Conservation (phyloP, 2,113 vertebrate genomes). For the Upupa epops region DNA sequence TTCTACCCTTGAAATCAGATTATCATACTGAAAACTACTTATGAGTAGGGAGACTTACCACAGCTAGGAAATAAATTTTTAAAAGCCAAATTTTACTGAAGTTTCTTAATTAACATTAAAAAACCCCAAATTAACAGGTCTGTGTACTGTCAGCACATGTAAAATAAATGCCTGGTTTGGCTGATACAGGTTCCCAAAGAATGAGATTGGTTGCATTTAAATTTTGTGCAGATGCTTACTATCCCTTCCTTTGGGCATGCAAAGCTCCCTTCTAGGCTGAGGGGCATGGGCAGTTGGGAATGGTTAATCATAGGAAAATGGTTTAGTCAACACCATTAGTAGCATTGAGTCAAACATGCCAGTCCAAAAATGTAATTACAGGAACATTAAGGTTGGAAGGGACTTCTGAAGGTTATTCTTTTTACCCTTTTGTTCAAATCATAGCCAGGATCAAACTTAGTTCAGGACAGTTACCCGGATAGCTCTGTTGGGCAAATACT, state of each 20-base stretch:
- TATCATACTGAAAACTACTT: background rate
- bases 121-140: background rate
- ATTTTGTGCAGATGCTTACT: background rate
- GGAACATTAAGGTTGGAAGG: background rate
- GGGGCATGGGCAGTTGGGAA: background rate
- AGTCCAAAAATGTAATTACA: background rate
- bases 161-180: background rate
- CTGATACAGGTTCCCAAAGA: background rate
- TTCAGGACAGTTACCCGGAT: background rate
- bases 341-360: background rate
- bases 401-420: background rate
- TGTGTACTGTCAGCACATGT: background rate
- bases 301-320: background rate
- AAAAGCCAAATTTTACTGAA: background rate
- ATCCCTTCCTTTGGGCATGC: background rate
- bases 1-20: background rate
- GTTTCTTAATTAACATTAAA: background rate
- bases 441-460: background rate
- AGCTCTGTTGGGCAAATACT: background rate
- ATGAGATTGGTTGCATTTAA: background rate
- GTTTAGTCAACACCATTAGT: background rate
- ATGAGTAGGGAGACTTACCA: background rate
- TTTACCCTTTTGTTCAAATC: background rate
- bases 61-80: background rate
- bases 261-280: background rate